These are phyloP conservation scores for Solea solea DNA, from an alignment of 2,113 vertebrate genomes.

Conservation along the genomic window DNA sequence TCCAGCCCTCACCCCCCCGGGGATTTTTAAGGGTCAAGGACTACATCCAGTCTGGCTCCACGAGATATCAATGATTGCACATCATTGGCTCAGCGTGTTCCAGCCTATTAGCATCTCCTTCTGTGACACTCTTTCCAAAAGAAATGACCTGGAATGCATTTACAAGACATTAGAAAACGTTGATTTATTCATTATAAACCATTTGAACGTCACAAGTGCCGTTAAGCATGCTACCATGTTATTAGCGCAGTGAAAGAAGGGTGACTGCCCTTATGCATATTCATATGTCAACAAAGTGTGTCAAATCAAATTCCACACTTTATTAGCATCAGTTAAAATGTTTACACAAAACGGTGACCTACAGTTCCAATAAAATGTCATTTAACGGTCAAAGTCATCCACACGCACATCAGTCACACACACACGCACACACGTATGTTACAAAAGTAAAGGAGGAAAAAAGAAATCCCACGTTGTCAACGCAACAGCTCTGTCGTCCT, in stretches of 20 bases:
- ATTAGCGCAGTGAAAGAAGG: neutral
- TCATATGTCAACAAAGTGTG: neutral
- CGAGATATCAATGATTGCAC: conserved; percentile 48
- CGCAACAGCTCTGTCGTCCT: neutral
- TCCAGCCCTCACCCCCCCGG: conserved; percentile 40
- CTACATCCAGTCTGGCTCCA: conserved; percentile 65
- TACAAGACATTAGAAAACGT: neutral
- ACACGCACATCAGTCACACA: neutral
- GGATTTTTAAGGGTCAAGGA: conserved; percentile 52
- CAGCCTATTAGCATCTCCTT: neutral
- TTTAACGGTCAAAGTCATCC: neutral
- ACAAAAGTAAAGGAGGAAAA: neutral
- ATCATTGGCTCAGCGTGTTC: neutral
- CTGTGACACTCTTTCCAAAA: neutral
- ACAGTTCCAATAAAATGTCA: neutral
- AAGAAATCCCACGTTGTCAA: neutral
- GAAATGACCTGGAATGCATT: neutral
- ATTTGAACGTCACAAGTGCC: neutral
- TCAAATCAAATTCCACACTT: neutral
- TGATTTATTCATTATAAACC: neutral
- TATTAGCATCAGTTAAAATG: neutral
- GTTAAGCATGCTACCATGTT: neutral
- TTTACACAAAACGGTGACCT: conserved; percentile 1
- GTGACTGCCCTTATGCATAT: neutral
- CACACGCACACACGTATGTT: neutral